Conservation (phyloP, 2,797 vertebrate species). For the Neosilurus hyrtlii region DNA sequence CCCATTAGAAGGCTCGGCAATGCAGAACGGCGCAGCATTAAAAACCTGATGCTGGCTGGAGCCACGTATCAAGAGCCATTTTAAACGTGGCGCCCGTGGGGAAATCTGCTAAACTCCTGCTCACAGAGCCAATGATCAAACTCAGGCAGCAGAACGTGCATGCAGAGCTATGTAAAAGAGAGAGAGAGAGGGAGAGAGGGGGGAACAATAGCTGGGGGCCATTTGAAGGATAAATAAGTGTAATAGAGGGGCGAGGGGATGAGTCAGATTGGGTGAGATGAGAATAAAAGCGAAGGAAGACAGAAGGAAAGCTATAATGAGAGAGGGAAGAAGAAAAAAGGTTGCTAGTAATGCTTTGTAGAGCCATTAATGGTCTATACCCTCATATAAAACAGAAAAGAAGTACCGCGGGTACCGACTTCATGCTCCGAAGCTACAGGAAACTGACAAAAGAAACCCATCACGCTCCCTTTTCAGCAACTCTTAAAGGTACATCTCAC, state of each 20-base stretch:
- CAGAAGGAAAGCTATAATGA: conserved; percentile 3
- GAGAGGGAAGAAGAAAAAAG: not conserved
- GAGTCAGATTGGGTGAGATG: not conserved
- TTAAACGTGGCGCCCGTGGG: conserved; percentile 22
- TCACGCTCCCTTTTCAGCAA: not conserved
- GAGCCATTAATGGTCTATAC: not conserved
- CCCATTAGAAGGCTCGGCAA: conserved; percentile 46
- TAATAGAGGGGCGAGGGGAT: not conserved
- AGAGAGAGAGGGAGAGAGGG: not conserved
- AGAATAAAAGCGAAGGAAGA: not conserved
- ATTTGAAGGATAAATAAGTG: conserved; percentile 29
- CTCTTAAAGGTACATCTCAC: not conserved
- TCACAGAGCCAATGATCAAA: conserved; percentile 40
- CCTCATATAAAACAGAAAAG: not conserved
- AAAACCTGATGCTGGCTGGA: conserved; percentile 35
- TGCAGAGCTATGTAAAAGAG: conserved; percentile 4
- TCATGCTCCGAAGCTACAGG: not conserved
- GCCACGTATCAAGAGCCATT: conserved; percentile 30
- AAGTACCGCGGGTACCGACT: not conserved
- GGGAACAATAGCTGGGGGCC: conserved; percentile 52
- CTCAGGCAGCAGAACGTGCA: conserved; percentile 12
- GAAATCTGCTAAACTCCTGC: conserved; percentile 35
- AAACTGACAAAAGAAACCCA: not conserved
- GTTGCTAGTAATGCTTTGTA: not conserved
- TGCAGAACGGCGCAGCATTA: conserved; percentile 34